A percentile compares a stretch with the other conserved stretches of the same genome.
Conservation (phyloP, 2,888 invertebrate species). For the Aricia artaxerxes region DNA sequence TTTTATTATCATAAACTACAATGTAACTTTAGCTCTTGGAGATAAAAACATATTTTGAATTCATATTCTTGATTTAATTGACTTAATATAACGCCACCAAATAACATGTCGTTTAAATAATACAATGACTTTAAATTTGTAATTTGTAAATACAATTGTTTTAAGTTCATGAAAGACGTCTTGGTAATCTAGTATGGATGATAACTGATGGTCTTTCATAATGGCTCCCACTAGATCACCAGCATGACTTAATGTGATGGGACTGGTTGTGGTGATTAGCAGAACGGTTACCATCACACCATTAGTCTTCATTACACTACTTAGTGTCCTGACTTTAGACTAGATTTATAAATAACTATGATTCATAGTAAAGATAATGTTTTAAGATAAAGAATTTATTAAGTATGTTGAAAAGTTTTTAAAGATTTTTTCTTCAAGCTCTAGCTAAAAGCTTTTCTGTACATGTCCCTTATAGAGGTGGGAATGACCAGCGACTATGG, state of each 20-base stretch:
- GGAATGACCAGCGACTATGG: too few species aligned
- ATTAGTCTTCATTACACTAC: constrained; percentile 4
- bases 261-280: constrained; percentile 15
- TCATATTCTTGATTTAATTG: too few species aligned
- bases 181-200: background rate
- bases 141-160: too few species aligned
- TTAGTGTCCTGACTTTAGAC: background rate
- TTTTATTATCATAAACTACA: too few species aligned
- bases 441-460: too few species aligned
- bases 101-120: too few species aligned
- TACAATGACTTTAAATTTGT: too few species aligned
- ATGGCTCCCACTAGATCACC: constrained; percentile 2
- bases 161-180: background rate
- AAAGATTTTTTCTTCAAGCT: too few species aligned
- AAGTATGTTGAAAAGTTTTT: background rate
- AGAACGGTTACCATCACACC: background rate
- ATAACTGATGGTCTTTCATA: background rate
- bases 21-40: too few species aligned
- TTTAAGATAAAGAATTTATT: background rate
- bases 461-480: too few species aligned
- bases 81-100: too few species aligned
- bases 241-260: background rate
- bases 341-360: background rate
- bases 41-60: too few species aligned
- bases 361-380: background rate